These are phyloP conservation scores for Gallinago media DNA, from an alignment of 2,113 vertebrate species.

Conservation along the genomic window DNA sequence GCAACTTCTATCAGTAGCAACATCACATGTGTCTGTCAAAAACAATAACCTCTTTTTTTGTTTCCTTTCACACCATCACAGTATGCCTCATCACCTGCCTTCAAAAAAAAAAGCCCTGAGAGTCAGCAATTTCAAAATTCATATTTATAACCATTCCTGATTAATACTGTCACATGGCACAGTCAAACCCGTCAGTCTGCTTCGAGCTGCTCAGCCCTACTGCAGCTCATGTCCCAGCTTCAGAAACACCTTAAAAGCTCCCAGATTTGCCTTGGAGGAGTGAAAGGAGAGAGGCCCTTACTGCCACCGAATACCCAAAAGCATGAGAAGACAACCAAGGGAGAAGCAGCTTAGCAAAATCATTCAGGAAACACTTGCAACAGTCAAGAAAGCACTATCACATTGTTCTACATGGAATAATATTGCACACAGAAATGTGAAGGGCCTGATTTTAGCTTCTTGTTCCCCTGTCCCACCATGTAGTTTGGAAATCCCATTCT, in stretches of 20 bases:
- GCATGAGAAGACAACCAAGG: neutral
- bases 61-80: neutral
- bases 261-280: neutral
- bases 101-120: neutral
- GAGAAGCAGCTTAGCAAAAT: neutral
- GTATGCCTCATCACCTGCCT: neutral
- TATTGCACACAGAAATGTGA: neutral
- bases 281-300: neutral
- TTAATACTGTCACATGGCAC: neutral
- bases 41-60: neutral
- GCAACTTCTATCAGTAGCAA: neutral
- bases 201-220: neutral
- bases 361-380: neutral
- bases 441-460: neutral
- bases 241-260: neutral
- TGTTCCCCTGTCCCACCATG: neutral
- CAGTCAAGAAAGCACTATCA: neutral
- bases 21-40: neutral
- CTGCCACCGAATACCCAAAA: neutral
- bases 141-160: neutral
- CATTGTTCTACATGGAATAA: neutral
- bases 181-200: neutral
- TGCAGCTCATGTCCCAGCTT: neutral
- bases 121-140: neutral
- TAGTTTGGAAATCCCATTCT: neutral